Evolutionary conservation across 2,113 vertebrate genomes (phyloP).

Genomic region (Amazona guildingii): DNA sequence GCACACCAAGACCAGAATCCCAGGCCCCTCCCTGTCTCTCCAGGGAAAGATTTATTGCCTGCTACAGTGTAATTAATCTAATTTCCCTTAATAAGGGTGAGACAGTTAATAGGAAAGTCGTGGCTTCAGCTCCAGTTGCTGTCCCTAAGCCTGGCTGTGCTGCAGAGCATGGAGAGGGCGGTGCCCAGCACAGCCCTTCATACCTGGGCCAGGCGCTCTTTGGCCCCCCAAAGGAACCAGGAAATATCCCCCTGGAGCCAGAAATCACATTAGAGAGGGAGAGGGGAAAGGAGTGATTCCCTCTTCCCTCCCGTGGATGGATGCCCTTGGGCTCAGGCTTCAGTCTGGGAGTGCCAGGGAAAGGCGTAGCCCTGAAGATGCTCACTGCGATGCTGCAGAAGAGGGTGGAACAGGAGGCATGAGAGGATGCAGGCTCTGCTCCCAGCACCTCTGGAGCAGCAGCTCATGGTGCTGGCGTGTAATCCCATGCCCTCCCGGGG

Average conservation of each 20-base stretch:
- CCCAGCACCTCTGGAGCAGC: neutral
- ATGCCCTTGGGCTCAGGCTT: neutral
- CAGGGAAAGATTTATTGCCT: neutral
- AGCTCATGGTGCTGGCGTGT: neutral
- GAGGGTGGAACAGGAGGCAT: neutral
- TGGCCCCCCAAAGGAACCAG: neutral
- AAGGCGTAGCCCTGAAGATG: fast-evolving
- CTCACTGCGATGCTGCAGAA: neutral
- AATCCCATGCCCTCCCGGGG: fast-evolving
- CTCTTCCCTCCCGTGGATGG: neutral
- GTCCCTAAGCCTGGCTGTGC: neutral
- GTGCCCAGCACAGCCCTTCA: fast-evolving
- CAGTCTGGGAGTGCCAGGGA: fast-evolving
- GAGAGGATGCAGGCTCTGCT: neutral
- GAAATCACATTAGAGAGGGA: neutral
- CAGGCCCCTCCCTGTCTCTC: neutral
- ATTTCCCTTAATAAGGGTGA: neutral
- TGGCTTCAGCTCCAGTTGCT: fast-evolving
- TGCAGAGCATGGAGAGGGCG: neutral
- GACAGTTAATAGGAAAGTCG: neutral
- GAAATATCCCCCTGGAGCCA: neutral
- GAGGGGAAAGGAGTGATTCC: neutral
- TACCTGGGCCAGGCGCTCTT: neutral
- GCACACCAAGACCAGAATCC: neutral
- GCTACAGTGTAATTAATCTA: neutral